Evolutionary conservation across 2,888 invertebrate species (phyloP).

Genomic region (Esperia sulphurella): DNA sequence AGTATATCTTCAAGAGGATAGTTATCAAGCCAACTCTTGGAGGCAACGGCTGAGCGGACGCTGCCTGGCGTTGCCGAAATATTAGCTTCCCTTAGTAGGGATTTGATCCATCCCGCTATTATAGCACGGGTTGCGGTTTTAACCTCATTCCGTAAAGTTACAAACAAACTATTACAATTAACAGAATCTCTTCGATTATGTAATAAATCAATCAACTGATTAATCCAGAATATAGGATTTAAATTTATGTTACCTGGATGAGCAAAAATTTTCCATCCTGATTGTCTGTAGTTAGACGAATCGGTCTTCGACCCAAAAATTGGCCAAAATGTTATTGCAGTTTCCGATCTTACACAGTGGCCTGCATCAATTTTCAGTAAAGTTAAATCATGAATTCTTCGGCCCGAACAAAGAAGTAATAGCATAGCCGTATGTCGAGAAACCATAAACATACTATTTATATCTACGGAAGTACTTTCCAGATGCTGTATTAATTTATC

Average conservation of each 20-base stretch:
- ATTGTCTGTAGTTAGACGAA: constrained; percentile 12
- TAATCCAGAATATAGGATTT: constrained; percentile 11
- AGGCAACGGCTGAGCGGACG: constrained; percentile 22
- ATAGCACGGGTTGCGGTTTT: constrained; percentile 14
- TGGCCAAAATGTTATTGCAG: constrained; percentile 14
- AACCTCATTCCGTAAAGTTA: constrained; percentile 6
- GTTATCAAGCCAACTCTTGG: constrained; percentile 18
- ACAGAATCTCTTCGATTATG: neutral
- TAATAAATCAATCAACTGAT: constrained; percentile 2
- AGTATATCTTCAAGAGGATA: constrained; percentile 19
- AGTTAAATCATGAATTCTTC: constrained; percentile 17
- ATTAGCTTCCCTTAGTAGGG: constrained; percentile 15
- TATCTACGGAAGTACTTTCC: neutral
- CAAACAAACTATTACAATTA: constrained; percentile 10
- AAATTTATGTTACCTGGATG: constrained; percentile 6
- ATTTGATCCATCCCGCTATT: constrained; percentile 18
- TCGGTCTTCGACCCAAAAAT: constrained; percentile 19
- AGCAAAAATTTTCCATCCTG: constrained; percentile 14
- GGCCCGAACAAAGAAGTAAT: constrained; percentile 12
- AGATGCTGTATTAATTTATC: constrained; percentile 3
- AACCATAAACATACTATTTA: constrained; percentile 3
- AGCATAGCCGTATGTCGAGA: constrained; percentile 1
- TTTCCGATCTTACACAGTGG: neutral
- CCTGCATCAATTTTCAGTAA: neutral
- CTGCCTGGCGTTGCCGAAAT: constrained; percentile 19